Conservation (phyloP, 2,888 invertebrate species). For the Meiosimyza decipiens region DNA sequence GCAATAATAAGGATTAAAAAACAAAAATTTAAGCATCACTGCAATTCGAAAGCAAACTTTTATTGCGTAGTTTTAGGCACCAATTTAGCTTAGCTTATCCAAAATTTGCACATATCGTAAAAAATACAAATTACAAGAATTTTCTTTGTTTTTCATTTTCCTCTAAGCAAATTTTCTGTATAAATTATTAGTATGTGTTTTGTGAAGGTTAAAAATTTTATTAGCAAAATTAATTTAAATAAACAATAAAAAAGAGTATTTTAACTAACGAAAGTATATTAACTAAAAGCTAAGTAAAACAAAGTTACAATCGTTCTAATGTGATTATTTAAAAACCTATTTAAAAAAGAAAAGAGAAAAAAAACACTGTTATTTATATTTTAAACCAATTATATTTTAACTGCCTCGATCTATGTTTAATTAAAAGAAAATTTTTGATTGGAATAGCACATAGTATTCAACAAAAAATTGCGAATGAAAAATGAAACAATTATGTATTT, state of each 20-base stretch:
- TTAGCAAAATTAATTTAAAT: slow-evolving; percentile 32
- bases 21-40: too few species aligned
- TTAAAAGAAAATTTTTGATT: slow-evolving; percentile 39
- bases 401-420: background rate
- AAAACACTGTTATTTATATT: slow-evolving; percentile 34
- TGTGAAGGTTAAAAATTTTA: slow-evolving; percentile 20
- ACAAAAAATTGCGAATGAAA: slow-evolving; percentile 23
- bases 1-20: too few species aligned
- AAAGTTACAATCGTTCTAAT: slow-evolving; percentile 38
- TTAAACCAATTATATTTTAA: slow-evolving; percentile 27
- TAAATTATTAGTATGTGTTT: slow-evolving; percentile 1
- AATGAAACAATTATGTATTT: slow-evolving; percentile 39
- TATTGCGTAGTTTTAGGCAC: too few species aligned
- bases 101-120: too few species aligned
- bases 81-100: too few species aligned
- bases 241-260: slow-evolving; percentile 1
- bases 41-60: too few species aligned
- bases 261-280: background rate
- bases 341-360: slow-evolving; percentile 28
- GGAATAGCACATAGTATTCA: slow-evolving; percentile 30
- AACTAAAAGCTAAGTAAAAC: slow-evolving; percentile 15
- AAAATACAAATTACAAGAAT: too few species aligned
- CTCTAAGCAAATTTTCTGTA: too few species aligned
- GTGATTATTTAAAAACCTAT: slow-evolving; percentile 39
- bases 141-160: too few species aligned